Evolutionary conservation across 2,797 vertebrate genomes (phyloP).

Genomic region (Etheostoma nigrum): DNA sequence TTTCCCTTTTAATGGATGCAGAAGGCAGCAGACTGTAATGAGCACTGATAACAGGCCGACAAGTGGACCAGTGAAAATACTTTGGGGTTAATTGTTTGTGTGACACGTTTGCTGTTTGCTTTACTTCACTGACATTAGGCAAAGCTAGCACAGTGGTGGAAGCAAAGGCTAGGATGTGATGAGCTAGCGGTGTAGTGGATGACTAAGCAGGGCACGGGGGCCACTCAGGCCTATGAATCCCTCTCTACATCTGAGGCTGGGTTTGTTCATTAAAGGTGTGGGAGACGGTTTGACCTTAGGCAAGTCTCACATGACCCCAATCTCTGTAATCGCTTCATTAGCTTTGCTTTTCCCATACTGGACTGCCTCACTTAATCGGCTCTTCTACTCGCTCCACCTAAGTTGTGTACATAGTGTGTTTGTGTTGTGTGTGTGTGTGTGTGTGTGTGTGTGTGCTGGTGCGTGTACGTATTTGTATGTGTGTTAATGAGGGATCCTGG

Average conservation of each 20-base stretch:
- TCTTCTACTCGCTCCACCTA: conserved; percentile 43
- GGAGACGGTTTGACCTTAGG: conserved; percentile 65
- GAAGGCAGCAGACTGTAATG: conserved; percentile 52
- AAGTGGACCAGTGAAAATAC: conserved; percentile 48
- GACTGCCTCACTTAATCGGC: conserved; percentile 55
- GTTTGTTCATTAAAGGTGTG: conserved; percentile 71
- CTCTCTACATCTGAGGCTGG: conserved; percentile 39
- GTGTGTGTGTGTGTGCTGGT: conserved; percentile 48
- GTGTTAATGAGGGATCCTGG: conserved; percentile 85
- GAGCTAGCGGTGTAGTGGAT: conserved; percentile 61
- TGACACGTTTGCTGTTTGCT: conserved; percentile 53
- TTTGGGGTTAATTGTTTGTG: conserved; percentile 74
- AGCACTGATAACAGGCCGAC: conserved; percentile 53
- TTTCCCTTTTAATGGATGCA: conserved; percentile 42
- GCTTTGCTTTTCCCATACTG: conserved; percentile 50
- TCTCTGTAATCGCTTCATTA: conserved; percentile 71
- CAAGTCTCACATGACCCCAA: conserved; percentile 62
- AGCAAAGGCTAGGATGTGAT: conserved; percentile 57
- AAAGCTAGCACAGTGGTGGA: conserved; percentile 41
- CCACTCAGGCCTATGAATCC: conserved; percentile 45
- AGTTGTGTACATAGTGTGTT: conserved; percentile 61
- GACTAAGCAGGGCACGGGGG: conserved; percentile 67
- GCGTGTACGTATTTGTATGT: conserved; percentile 63
- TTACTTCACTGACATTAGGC: conserved; percentile 59
- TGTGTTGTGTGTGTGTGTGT: conserved; percentile 61